These are phyloP conservation scores for Remorina albescens DNA, from an alignment of 2,797 vertebrate genomes.

Conservation along the genomic window DNA sequence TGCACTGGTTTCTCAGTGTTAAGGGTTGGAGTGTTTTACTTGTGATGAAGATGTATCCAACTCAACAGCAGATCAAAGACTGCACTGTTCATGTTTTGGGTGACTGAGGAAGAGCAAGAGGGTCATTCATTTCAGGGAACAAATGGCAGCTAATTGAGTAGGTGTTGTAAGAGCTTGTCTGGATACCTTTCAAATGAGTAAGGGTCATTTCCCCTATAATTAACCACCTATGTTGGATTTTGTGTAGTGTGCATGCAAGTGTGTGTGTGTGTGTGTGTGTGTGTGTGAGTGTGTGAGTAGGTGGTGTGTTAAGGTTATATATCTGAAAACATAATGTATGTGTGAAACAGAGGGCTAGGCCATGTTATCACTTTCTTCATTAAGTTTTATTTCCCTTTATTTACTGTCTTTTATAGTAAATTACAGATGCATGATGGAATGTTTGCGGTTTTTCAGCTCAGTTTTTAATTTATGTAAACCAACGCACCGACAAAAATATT, in stretches of 20 bases:
- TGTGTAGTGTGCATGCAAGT: slow-evolving; percentile 20
- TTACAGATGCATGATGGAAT: background rate
- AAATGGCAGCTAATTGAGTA: slow-evolving; percentile 71
- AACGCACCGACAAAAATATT: background rate
- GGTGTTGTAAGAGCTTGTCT: slow-evolving; percentile 71
- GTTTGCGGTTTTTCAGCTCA: background rate
- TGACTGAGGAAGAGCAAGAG: slow-evolving; percentile 57
- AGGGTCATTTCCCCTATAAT: slow-evolving; percentile 73
- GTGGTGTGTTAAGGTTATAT: background rate
- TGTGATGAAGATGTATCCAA: slow-evolving; percentile 61
- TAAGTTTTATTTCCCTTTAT: background rate
- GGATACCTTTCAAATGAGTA: slow-evolving; percentile 69
- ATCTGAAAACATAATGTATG: slow-evolving; percentile 16
- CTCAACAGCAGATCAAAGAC: slow-evolving; percentile 63
- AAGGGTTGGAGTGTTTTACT: slow-evolving; percentile 47
- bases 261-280: slow-evolving; percentile 26
- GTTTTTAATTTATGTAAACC: background rate
- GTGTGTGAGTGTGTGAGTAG: slow-evolving; percentile 10
- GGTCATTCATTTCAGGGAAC: slow-evolving; percentile 68
- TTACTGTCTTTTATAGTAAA: background rate
- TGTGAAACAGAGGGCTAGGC: slow-evolving; percentile 16
- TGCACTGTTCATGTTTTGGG: slow-evolving; percentile 49
- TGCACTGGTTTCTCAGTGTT: slow-evolving; percentile 5
- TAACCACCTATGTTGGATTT: slow-evolving; percentile 52
- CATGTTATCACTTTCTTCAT: slow-evolving; percentile 11